These are phyloP conservation scores for Sipha flava DNA, from an alignment of 1,140 invertebrate genomes.

Conservation along the genomic window DNA sequence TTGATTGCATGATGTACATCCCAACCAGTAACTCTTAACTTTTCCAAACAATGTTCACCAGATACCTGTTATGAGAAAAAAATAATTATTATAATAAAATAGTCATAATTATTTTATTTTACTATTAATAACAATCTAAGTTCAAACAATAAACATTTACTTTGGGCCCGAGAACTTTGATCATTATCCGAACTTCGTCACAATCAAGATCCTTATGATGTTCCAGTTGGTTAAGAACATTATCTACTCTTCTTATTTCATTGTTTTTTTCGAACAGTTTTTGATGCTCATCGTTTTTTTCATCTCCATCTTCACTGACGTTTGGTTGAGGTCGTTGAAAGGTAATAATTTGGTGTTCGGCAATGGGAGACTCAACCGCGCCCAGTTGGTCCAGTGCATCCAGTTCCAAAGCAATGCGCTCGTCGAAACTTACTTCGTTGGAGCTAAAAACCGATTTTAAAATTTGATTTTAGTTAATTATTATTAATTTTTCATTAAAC, in stretches of 20 bases:
- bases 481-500: no score
- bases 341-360: not conserved
- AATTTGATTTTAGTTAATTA: not conserved
- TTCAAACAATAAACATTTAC: slow-evolving; percentile 49
- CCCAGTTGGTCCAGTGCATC: slow-evolving; percentile 53
- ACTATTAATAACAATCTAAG: no score
- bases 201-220: slow-evolving; percentile 71
- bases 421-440: slow-evolving; percentile 49
- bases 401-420: slow-evolving; percentile 55
- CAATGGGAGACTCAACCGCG: slow-evolving; percentile 38
- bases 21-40: slow-evolving; percentile 76
- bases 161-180: slow-evolving; percentile 70
- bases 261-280: not conserved
- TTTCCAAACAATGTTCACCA: slow-evolving; percentile 66
- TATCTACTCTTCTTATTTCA: slow-evolving; percentile 47
- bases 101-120: no score
- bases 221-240: slow-evolving; percentile 55
- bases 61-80: slow-evolving; percentile 52
- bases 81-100: not conserved
- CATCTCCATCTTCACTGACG: not conserved
- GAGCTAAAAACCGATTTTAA: not conserved
- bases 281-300: not conserved
- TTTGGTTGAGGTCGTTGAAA: not conserved
- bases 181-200: slow-evolving; percentile 85
- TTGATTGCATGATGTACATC: slow-evolving; percentile 85